Percentiles rank a stretch among this genome's conserved stretches.
Conservation (phyloP, 2,888 invertebrate species). For the Archips xylosteana region DNA sequence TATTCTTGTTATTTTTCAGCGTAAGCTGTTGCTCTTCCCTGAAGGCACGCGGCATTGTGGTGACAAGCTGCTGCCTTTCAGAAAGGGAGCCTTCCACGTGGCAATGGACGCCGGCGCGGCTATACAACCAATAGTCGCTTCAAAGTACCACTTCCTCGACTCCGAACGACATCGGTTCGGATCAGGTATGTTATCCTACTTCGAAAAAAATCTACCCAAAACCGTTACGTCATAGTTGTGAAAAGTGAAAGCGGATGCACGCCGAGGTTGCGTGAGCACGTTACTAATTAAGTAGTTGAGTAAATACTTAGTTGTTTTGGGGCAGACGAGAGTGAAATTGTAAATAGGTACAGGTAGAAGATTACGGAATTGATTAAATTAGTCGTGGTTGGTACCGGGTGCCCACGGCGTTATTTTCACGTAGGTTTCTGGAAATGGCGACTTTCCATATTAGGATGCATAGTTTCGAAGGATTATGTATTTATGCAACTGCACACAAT, state of each 20-base stretch:
- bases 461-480: no score
- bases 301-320: not conserved
- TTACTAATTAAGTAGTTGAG: slow-evolving; percentile 11
- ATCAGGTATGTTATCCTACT: slow-evolving; percentile 77
- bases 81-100: slow-evolving; percentile 98
- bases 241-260: slow-evolving; percentile 17
- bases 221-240: slow-evolving; percentile 10
- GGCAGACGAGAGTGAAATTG: slow-evolving; percentile 11
- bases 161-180: slow-evolving; percentile 87
- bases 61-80: slow-evolving; percentile 93
- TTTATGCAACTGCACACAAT: no score
- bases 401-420: no score
- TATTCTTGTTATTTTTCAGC: slow-evolving; percentile 69
- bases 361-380: not conserved
- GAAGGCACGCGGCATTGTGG: slow-evolving; percentile 96
- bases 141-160: slow-evolving; percentile 91
- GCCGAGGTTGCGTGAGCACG: not conserved
- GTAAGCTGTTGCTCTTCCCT: slow-evolving; percentile 94
- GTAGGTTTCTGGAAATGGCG: no score
- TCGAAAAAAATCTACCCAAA: not conserved
- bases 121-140: slow-evolving; percentile 95
- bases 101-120: slow-evolving; percentile 94
- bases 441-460: no score
- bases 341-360: not conserved
- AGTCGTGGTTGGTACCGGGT: no score